A percentile compares a stretch with the other conserved stretches of the same genome.
Evolutionary conservation across 2,113 vertebrate genomes (phyloP).

Genomic region (Aptenodytes patagonicus): DNA sequence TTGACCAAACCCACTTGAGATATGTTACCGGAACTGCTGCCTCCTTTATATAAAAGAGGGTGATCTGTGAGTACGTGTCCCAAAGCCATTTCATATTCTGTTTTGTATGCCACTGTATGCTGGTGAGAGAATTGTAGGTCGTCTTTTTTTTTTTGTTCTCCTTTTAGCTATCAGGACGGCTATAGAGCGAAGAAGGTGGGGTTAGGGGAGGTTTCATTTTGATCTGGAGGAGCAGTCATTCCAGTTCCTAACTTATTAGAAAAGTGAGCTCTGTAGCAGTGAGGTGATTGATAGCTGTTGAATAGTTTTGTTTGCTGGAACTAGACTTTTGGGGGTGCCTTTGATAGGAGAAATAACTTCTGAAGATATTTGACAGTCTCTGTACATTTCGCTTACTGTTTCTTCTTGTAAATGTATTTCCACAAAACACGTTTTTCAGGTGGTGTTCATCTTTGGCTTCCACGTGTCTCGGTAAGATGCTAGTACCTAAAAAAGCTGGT

Average conservation of each 20-base stretch:
- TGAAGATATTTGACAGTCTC: background rate
- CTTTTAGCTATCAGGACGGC: background rate
- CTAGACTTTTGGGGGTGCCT: background rate
- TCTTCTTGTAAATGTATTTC: background rate
- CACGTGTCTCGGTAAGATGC: background rate
- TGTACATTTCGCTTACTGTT: background rate
- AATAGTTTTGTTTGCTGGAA: slow-evolving; percentile 11
- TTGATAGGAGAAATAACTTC: background rate
- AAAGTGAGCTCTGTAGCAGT: background rate
- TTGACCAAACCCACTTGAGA: slow-evolving; percentile 43
- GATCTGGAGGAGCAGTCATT: slow-evolving; percentile 29
- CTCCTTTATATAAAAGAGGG: slow-evolving; percentile 25
- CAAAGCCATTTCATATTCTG: background rate
- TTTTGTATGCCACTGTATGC: background rate
- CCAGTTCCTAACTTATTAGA: slow-evolving; percentile 22
- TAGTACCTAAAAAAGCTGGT: background rate
- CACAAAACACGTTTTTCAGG: background rate
- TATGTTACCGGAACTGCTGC: slow-evolving; percentile 40
- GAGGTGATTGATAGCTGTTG: slow-evolving; percentile 20
- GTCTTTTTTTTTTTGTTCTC: background rate
- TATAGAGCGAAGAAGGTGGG: background rate
- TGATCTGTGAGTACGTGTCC: slow-evolving; percentile 33
- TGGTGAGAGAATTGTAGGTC: background rate
- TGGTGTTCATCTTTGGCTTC: background rate
- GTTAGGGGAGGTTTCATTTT: slow-evolving; percentile 3